Evolutionary conservation across 1,140 invertebrate genomes (phyloP).

Genomic region (Pseudobourletiella spinata): DNA sequence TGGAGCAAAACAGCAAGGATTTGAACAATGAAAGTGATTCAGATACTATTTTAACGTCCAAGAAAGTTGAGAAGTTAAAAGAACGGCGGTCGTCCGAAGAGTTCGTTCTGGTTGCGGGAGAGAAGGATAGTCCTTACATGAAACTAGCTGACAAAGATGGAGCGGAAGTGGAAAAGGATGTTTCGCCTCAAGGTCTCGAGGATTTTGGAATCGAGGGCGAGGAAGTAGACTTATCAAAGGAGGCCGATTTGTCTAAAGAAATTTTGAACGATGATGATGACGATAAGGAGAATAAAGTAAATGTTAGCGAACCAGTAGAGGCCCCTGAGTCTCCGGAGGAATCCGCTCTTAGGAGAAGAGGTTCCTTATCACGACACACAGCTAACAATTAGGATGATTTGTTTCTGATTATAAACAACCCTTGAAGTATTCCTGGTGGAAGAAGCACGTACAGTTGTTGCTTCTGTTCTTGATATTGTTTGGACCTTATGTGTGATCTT

Average conservation of each 20-base stretch:
- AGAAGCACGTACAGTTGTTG: too few species aligned
- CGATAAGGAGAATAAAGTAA: neutral
- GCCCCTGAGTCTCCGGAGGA: neutral
- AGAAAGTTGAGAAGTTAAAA: neutral
- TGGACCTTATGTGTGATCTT: too few species aligned
- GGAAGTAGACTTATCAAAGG: neutral
- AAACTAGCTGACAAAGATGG: neutral
- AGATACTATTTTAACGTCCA: neutral
- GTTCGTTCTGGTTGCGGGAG: conserved; percentile 8
- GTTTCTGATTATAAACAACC: too few species aligned
- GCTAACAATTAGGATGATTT: too few species aligned
- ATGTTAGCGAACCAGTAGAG: neutral
- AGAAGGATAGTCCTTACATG: neutral
- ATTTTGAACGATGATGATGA: neutral
- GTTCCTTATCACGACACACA: too few species aligned
- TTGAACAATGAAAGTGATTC: neutral
- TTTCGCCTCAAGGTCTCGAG: neutral
- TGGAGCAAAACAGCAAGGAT: neutral
- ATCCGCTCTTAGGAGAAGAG: too few species aligned
- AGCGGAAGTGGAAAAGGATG: neutral
- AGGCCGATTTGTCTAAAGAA: neutral
- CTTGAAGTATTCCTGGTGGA: too few species aligned
- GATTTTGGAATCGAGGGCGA: neutral
- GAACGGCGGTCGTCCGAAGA: conserved; percentile 8
- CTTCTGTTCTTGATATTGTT: too few species aligned